phyloP scores from a whole-genome alignment of 2,797 vertebrate species.

The Ceyx erithaca region DNA sequence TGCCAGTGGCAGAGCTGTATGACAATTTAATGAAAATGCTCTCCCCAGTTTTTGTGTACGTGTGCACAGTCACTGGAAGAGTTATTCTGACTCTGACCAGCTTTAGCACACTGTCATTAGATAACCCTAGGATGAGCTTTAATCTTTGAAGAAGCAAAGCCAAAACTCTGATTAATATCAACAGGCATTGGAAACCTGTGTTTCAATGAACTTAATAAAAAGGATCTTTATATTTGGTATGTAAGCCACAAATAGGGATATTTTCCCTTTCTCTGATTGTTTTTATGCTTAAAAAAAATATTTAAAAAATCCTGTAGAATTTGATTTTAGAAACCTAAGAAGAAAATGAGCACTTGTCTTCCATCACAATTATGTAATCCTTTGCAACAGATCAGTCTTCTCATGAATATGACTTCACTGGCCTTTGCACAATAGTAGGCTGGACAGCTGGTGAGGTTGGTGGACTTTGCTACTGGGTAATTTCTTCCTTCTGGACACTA shows the following conservation, averaged over 20 bases:
- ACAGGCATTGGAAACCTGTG: not conserved
- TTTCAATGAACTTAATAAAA: not conserved
- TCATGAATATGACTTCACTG: not conserved
- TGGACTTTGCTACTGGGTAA: not conserved
- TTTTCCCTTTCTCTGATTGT: not conserved
- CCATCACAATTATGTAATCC: not conserved
- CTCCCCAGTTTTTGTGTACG: not conserved
- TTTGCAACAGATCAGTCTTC: not conserved
- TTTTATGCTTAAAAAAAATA: not conserved
- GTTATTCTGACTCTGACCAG: not conserved
- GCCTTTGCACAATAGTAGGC: not conserved
- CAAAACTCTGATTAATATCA: not conserved
- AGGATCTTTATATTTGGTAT: not conserved
- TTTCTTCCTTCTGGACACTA: not conserved
- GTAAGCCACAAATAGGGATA: not conserved
- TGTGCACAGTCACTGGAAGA: not conserved
- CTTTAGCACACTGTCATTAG: not conserved
- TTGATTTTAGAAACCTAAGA: not conserved
- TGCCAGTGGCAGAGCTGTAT: not conserved
- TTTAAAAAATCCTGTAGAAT: not conserved
- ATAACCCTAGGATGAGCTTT: not conserved
- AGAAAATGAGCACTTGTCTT: not conserved
- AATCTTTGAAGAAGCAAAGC: not conserved
- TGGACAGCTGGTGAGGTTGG: not conserved
- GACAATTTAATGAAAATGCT: conserved; percentile 1